Percentiles rank a stretch among this genome's conserved stretches.
phyloP scores from a whole-genome alignment of 2,888 invertebrate genomes.

The Pinctada fucata region DNA sequence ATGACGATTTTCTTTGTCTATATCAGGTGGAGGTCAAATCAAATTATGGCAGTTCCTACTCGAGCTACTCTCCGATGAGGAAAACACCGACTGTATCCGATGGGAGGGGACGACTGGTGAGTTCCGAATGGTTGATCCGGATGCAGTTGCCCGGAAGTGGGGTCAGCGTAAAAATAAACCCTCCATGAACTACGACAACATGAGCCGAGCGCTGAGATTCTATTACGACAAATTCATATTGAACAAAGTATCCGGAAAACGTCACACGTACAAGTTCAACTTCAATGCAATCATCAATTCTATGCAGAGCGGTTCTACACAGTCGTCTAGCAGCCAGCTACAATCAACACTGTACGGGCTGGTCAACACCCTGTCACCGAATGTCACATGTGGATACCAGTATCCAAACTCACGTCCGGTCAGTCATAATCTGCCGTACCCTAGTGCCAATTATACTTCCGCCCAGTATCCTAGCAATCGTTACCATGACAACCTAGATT shows the following conservation, averaged over 20 bases:
- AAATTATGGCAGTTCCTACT: conserved; percentile 98
- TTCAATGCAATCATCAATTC: conserved; percentile 43
- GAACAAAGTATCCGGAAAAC: conserved; percentile 61
- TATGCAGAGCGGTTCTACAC: conserved; percentile 35
- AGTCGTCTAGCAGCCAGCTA: conserved; percentile 13
- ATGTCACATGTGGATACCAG: conserved; percentile 20
- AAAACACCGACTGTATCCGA: conserved; percentile 48
- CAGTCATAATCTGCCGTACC: not conserved
- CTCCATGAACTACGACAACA: conserved; percentile 64
- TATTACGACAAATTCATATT: conserved; percentile 73
- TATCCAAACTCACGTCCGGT: conserved; percentile 12
- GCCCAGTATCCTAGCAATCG: not conserved
- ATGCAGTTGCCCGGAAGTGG: conserved; percentile 60
- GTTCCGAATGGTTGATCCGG: conserved; percentile 60
- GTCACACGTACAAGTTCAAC: conserved; percentile 60
- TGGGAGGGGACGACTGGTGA: conserved; percentile 60
- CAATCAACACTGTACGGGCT: conserved; percentile 32
- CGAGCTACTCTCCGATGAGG: conserved; percentile 91
- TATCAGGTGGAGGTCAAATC: conserved; percentile 86
- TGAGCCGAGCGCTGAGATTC: conserved; percentile 67
- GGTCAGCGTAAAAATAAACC: conserved; percentile 55
- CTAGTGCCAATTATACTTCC: not conserved
- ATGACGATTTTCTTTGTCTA: not conserved
- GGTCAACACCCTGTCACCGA: conserved; percentile 26
- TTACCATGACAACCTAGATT: not conserved